Base-by-base conservation (phyloP, 1,140 invertebrate species). In the Ladona fulva region DNA sequence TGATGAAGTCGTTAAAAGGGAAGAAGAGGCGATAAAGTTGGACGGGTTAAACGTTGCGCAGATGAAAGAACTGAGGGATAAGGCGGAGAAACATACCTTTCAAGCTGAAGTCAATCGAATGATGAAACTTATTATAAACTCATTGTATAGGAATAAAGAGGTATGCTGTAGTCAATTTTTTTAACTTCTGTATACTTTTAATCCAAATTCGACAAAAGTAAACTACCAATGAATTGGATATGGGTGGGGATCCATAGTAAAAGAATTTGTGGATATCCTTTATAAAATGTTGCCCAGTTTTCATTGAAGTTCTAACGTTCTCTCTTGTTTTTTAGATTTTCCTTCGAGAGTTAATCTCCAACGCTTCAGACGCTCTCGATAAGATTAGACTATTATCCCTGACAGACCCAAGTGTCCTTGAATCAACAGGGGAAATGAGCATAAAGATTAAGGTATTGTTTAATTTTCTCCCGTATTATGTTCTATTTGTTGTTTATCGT, bases 81-180 rank as follows among this genome's bases (percentile, higher is more conserved):
- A 93, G 84, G 91, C 97, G 0, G 95, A 99, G 83, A 99, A 97
- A 85, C 95, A 93, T 85, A 90, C 90, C 25, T 99, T 99, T 88
- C 96, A 97, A 86, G 95, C 96, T 0, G 96, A 98, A 87, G 97
- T 99, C 12, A 97, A 98, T 87, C 93, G 97, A 42, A 98, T 99
- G 96, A 99, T 99, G 97, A 99, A 99, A 87, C 89, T 99, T 24
- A 99, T 99, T 84, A 99, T 99, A 83, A 99, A 99, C 87, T 99
- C 97, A 0, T 87, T 99, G 0, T 99, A 99, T 85, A 91, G 95
- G 80, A 99, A 99, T 85, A 99, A 99, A 86, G 97, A 99, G 88
- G 92, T 93, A 84, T 79, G 80, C 80, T 1, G 1, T 76, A 25
- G 66, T 24, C 52, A 42, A 42, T 10, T 77, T 22, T 75, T 76